Conservation (phyloP, 2,888 invertebrate species). For the Rugalucina vietnamica region DNA sequence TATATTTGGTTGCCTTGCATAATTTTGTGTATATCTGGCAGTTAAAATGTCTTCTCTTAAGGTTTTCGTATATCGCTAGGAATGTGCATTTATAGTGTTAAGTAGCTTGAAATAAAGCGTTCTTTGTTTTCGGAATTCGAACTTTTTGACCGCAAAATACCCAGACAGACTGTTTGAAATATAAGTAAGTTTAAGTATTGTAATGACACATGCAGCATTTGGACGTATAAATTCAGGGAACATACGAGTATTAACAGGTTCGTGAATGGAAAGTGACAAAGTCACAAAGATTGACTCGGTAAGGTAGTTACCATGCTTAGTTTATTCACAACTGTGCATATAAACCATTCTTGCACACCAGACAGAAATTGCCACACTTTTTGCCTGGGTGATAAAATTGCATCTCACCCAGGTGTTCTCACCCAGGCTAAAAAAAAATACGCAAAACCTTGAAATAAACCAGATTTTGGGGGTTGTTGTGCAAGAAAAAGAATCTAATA, state of each 20-base stretch:
- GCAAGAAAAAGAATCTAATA: no score
- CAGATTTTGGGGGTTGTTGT: no score
- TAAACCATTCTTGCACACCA: no score
- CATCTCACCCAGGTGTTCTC: no score
- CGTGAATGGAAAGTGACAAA: neutral
- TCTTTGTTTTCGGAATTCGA: neutral
- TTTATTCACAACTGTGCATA: no score
- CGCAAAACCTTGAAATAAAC: no score
- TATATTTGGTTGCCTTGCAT: neutral
- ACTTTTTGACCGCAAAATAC: no score
- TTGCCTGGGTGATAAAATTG: no score
- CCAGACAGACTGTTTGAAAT: neutral
- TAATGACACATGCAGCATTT: neutral
- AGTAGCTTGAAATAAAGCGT: neutral
- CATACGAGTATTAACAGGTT: neutral
- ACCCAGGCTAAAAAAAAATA: no score
- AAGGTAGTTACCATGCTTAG: neutral
- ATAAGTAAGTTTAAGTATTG: neutral
- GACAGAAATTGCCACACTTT: no score
- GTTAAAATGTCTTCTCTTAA: neutral
- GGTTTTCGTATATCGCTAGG: neutral
- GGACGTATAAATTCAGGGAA: neutral
- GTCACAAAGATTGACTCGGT: neutral
- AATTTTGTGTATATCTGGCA: neutral
- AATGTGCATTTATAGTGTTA: no score